Conservation (phyloP, 2,113 vertebrate genomes). For the Phrynocephalus versicolor region DNA sequence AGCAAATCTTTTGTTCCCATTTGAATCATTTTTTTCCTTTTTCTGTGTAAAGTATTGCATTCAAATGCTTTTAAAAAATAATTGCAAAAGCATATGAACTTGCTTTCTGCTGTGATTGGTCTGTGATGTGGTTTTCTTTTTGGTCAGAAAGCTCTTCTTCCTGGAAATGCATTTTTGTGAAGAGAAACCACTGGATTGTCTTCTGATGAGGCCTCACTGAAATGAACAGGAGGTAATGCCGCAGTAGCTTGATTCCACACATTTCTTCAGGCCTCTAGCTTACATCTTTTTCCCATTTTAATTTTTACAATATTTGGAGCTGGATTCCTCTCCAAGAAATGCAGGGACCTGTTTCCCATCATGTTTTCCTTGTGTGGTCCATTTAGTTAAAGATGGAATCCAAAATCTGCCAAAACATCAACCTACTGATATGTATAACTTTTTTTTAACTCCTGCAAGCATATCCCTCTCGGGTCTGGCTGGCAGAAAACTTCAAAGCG, state of each 20-base stretch:
- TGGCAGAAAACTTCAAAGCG: slow-evolving; percentile 78
- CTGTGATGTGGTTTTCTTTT: slow-evolving; percentile 54
- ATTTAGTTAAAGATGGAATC: slow-evolving; percentile 62
- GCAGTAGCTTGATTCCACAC: neutral
- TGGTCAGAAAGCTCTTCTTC: slow-evolving; percentile 42
- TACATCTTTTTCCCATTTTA: neutral
- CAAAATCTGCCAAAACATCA: slow-evolving; percentile 69
- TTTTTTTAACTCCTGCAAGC: slow-evolving; percentile 77
- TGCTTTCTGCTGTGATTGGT: slow-evolving; percentile 51
- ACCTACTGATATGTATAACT: slow-evolving; percentile 75
- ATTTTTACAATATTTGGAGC: slow-evolving; percentile 38
- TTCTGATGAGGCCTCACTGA: slow-evolving; percentile 1
- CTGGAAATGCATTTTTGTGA: slow-evolving; percentile 8
- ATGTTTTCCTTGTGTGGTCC: slow-evolving; percentile 56
- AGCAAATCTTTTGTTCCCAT: slow-evolving; percentile 11
- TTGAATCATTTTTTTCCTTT: slow-evolving; percentile 48
- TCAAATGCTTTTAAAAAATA: slow-evolving; percentile 39
- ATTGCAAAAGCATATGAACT: slow-evolving; percentile 52
- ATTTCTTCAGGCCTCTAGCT: neutral
- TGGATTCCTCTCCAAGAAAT: slow-evolving; percentile 66
- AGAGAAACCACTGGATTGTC: neutral
- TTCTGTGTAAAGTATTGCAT: slow-evolving; percentile 36
- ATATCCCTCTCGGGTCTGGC: slow-evolving; percentile 77
- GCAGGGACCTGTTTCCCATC: slow-evolving; percentile 63
- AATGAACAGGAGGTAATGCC: neutral